A percentile compares a stretch with the other conserved stretches of the same genome.
phyloP scores from a whole-genome alignment of 1,140 invertebrate genomes.

The Drosophila virilis region DNA sequence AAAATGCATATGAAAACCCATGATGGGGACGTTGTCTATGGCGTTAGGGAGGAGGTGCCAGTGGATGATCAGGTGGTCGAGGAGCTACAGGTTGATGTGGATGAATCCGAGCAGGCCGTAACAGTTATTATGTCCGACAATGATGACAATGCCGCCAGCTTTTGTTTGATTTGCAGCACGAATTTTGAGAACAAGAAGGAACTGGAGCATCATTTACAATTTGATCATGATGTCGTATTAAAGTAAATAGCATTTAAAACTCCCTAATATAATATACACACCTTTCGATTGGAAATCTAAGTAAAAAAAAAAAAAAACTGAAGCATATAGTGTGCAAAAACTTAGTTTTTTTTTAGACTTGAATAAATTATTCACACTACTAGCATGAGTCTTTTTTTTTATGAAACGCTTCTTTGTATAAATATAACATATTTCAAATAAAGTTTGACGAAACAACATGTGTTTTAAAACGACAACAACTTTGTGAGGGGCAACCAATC shows the following conservation, averaged over 20 bases:
- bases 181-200: slow-evolving; percentile 75
- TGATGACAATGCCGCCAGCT: slow-evolving; percentile 57
- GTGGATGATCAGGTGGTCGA: slow-evolving; percentile 70
- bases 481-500: no score
- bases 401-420: slow-evolving; percentile 14
- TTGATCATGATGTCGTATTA: slow-evolving; percentile 75
- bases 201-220: slow-evolving; percentile 72
- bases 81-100: slow-evolving; percentile 69
- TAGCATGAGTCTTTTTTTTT: slow-evolving; percentile 9
- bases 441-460: slow-evolving; percentile 12
- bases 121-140: slow-evolving; percentile 73
- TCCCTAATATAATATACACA: neutral
- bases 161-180: slow-evolving; percentile 71
- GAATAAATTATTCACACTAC: neutral
- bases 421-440: slow-evolving; percentile 18
- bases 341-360: neutral
- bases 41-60: slow-evolving; percentile 60
- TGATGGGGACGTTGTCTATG: slow-evolving; percentile 67
- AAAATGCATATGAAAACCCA: slow-evolving; percentile 83
- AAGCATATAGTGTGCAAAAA: neutral
- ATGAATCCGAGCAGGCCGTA: slow-evolving; percentile 73
- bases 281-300: neutral
- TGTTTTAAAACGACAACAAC: neutral
- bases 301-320: neutral
- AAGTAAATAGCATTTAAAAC: slow-evolving; percentile 40